Evolutionary conservation across 2,797 vertebrate species (phyloP), one percentile per base, ranked within the genome.

Genomic region (Aphelocoma californica): DNA sequence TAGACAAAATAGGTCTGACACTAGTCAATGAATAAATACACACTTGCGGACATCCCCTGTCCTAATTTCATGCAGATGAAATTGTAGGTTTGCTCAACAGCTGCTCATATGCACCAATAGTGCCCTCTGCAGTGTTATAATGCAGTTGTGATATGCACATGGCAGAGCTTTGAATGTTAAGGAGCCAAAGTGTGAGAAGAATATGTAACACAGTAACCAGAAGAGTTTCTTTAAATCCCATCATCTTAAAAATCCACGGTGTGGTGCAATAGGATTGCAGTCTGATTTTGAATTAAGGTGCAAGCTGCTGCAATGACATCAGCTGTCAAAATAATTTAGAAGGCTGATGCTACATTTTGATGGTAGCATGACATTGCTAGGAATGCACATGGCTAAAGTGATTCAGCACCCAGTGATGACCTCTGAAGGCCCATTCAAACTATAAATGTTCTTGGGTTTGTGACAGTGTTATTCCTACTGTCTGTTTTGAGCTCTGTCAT

Each of bases 41-140:
- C 28, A 93, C 44, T 91, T 86, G 65, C 1, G 1, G 77, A 86
- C 45, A 77, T 89, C 44, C 11, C 4, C 26, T 96, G 69, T 58
- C 84, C 67, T 95, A 53, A 92, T 92, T 92, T 85, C 70, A 53
- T 40, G 53, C 34, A 54, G 58, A 48, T 66, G 19, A 83, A 82
- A 61, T 18, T 18, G 23, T 66, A 71, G 48, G 24, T 84, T 84
- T 72, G 23, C 54, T 88, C 79, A 84, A 47, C 42, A 95, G 75
- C 61, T 67, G 25, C 92, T 98, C 65, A 6, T 71, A 54, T 71
- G 84, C 93, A 93, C 79, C 86, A 86, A 92, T 94, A 97, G 97
- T 95, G 71, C 97, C 97, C 97, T 97, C 97, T 98, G 84, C 97
- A 97, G 98, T 91, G 51, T 54, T 89, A 47, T 34, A 61, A 51